Base-by-base conservation (phyloP, 2,888 invertebrate genomes). In the Drosophila recens region DNA sequence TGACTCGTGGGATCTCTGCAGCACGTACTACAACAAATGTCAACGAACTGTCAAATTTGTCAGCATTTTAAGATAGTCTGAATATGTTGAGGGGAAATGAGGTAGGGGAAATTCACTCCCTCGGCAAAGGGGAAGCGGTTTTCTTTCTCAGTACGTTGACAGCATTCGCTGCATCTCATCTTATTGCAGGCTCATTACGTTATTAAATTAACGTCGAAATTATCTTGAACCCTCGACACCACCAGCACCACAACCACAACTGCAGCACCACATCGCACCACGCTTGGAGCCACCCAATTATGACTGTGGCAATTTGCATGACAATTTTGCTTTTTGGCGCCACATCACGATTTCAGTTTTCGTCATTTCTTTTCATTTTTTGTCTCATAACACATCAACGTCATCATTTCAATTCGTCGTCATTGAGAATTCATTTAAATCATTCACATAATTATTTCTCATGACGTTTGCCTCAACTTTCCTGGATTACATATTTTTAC, bases 31-130 rank as follows among this genome's bases (percentile, higher is more conserved):
- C 68, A 68, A 34, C 68, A 68, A 42, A 79, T 82, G 84, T 83
- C 79, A 79, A 76, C 76, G 84, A 84, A 81, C 81, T 81, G 84
- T 81, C 84, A 73, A 81, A 82, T 76, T 82, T 81, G 76, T 82
- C 69, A 71, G 69, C 42, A n/a, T 56, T 66, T 70, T 51, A 66
- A 81, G 56, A 54, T 58, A 46, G 49, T 27, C 27, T 36, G 15
- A 23, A 27, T 27, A 27, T 27, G 27, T 27, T 0, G 0, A 0
- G 5, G 27, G 27, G 17, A 36, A 38, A 45, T 23, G n/a, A 45
- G 17, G 17, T n/a, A 30, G 40, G 52, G 51, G 48, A 33, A 30
- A 11, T 15, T 20, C 4, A 30, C 48, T 15, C 3, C 11, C 2
- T 34, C 8, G 20, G 5, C 13, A 11, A 2, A 2, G 46, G 17